These are phyloP conservation scores for Aptenodytes forsteri DNA, from an alignment of 2,113 vertebrate species.

Conservation along the genomic window DNA sequence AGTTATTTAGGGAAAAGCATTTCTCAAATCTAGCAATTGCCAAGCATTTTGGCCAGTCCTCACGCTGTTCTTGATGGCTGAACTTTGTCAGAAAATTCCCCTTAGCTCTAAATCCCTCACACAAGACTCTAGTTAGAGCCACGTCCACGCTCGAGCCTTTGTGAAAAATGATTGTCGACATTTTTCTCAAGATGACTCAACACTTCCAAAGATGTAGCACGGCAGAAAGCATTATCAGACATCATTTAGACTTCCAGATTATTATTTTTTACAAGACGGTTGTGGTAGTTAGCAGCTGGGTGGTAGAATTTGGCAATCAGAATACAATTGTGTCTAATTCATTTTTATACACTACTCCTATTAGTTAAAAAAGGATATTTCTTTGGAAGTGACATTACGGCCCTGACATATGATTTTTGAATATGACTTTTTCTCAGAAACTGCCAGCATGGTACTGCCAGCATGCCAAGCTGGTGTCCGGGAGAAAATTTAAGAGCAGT, in stretches of 20 bases:
- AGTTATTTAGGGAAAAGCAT: not conserved
- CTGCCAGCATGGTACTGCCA: not conserved
- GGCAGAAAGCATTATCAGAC: not conserved
- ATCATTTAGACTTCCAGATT: not conserved
- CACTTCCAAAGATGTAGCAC: not conserved
- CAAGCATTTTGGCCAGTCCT: not conserved
- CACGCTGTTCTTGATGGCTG: not conserved
- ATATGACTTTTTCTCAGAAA: conserved; percentile 11
- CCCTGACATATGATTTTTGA: not conserved
- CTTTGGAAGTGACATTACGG: not conserved
- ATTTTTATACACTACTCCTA: not conserved
- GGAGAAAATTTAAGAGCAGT: conserved; percentile 43
- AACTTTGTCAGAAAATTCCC: not conserved
- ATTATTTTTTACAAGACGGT: not conserved
- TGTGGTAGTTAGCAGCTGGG: not conserved
- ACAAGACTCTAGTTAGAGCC: not conserved
- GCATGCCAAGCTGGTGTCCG: conserved; percentile 10
- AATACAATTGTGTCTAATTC: not conserved
- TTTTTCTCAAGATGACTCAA: conserved; percentile 25
- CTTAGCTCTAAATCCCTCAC: not conserved
- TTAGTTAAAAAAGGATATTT: conserved; percentile 10
- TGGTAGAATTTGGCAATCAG: not conserved
- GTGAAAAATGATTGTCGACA: not conserved
- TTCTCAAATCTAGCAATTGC: not conserved
- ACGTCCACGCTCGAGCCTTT: not conserved